A percentile compares a stretch with the other conserved stretches of the same genome.
Conservation (phyloP, 1,140 invertebrate genomes). For the Melanaphis sacchari region DNA sequence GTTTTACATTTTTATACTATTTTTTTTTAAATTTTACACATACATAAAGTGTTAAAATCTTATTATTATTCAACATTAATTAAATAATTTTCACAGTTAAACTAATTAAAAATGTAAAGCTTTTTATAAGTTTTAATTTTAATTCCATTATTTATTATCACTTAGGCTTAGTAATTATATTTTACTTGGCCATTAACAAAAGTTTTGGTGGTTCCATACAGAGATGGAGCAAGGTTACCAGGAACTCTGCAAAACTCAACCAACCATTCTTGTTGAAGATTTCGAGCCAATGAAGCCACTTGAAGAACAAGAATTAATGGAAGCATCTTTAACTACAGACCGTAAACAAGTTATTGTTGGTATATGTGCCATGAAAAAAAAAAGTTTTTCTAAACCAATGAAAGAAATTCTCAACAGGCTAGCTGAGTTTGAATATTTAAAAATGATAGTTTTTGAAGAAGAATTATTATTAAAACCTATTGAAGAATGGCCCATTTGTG, state of each 20-base stretch:
- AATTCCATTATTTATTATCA: constrained; percentile 21
- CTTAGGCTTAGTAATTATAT: constrained; percentile 43
- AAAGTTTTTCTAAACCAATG: constrained; percentile 98
- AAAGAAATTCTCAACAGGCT: constrained; percentile 94
- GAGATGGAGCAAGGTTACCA: constrained; percentile 56
- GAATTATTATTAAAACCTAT: constrained; percentile 79
- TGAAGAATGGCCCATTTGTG: constrained; percentile 97
- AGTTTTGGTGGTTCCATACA: constrained; percentile 57
- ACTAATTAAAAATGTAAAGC: neutral
- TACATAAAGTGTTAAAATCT: no score
- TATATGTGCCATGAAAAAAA: constrained; percentile 98
- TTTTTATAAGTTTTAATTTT: constrained; percentile 18
- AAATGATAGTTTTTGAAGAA: constrained; percentile 68
- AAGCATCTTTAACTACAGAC: constrained; percentile 61
- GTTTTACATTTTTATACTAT: constrained; percentile 3
- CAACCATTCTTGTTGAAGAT: constrained; percentile 55
- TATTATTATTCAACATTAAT: neutral
- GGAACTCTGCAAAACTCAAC: constrained; percentile 56
- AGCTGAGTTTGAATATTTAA: constrained; percentile 95
- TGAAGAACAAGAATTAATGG: constrained; percentile 55
- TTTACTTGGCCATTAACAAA: constrained; percentile 54
- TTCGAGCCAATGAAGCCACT: constrained; percentile 56
- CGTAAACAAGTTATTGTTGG: constrained; percentile 90
- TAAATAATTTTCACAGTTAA: neutral
- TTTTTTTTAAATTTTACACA: neutral